These are phyloP conservation scores for Ctenoplectra terminalis DNA, from an alignment of 1,140 invertebrate species.

Conservation along the genomic window DNA sequence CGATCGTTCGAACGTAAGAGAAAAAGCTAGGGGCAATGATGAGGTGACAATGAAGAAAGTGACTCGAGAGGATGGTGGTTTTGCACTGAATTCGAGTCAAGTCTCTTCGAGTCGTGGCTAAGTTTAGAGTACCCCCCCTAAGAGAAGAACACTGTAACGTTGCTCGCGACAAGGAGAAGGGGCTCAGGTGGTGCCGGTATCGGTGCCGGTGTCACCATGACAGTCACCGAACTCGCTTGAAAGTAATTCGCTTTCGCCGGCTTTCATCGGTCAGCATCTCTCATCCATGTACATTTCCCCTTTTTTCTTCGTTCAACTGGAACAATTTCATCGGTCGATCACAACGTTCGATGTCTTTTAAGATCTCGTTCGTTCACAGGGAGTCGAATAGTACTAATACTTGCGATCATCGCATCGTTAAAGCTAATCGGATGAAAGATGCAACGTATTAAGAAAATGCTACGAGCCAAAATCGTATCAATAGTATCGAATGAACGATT, in stretches of 20 bases:
- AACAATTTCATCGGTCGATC: no score
- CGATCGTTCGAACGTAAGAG: neutral
- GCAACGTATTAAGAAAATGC: no score
- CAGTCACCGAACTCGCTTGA: constrained; percentile 29
- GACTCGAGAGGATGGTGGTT: constrained; percentile 59
- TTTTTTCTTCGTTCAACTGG: neutral
- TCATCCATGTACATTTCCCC: neutral
- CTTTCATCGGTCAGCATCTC: constrained; percentile 11
- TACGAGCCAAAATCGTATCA: no score
- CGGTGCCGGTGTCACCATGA: constrained; percentile 28
- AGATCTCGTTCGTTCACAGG: no score
- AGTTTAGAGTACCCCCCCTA: constrained; percentile 59
- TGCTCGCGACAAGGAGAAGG: constrained; percentile 11
- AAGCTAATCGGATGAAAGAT: neutral
- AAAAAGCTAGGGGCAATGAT: neutral
- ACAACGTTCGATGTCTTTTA: neutral
- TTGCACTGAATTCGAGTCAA: constrained; percentile 56
- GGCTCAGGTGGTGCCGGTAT: constrained; percentile 26
- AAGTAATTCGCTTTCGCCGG: constrained; percentile 43
- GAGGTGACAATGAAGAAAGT: constrained; percentile 41
- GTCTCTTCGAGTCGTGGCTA: constrained; percentile 52
- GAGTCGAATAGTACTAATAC: neutral
- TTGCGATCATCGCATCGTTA: no score
- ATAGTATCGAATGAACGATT: no score
- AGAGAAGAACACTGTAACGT: constrained; percentile 42